Evolutionary conservation across 2,113 vertebrate species (phyloP).

Genomic region (Solenodon paradoxus): DNA sequence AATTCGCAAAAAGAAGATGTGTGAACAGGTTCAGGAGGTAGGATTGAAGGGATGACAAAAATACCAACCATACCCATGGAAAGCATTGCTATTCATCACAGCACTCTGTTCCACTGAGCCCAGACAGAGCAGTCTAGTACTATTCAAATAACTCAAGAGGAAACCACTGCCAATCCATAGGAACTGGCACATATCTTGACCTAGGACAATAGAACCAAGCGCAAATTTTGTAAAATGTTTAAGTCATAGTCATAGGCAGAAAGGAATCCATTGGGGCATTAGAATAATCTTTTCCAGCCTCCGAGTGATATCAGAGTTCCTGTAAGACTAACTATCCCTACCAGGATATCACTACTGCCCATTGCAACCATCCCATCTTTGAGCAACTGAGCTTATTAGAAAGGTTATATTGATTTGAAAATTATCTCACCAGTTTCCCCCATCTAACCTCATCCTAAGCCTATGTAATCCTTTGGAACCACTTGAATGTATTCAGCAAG

Average conservation of each 20-base stretch:
- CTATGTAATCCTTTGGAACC: background rate
- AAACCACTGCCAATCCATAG: background rate
- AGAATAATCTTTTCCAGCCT: background rate
- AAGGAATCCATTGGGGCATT: background rate
- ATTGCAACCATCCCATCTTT: background rate
- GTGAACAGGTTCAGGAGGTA: background rate
- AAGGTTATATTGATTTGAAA: conserved; percentile 16
- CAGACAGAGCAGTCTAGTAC: background rate
- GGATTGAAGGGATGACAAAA: background rate
- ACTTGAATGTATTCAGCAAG: background rate
- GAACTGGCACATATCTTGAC: background rate
- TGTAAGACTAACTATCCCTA: background rate
- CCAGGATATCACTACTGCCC: background rate
- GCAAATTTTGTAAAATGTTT: background rate
- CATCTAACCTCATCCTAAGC: background rate
- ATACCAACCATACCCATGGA: too few relatives aligned
- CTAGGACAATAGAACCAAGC: background rate
- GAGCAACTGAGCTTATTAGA: background rate
- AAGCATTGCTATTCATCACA: too few relatives aligned
- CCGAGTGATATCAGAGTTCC: background rate
- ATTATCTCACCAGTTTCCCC: background rate
- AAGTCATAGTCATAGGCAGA: background rate
- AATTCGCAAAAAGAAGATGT: background rate
- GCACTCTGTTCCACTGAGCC: background rate
- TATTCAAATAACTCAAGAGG: too few relatives aligned